Evolutionary conservation across 2,797 vertebrate genomes (phyloP).

Genomic region (Lacerta bilineata): DNA sequence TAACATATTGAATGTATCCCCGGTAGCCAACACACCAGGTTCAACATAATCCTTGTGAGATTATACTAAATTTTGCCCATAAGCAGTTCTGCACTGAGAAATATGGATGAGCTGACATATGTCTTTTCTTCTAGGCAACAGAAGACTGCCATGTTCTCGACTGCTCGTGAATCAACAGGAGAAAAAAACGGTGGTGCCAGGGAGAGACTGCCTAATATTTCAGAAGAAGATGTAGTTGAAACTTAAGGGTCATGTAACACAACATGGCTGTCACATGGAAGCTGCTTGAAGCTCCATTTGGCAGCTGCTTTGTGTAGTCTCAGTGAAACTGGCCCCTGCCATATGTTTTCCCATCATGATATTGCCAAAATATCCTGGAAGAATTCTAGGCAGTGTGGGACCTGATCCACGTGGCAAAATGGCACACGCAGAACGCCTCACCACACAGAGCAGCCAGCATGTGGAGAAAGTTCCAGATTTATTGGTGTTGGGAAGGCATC

Average conservation of each 20-base stretch:
- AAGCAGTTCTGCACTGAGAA: not conserved
- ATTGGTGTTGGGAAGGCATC: too few relatives aligned
- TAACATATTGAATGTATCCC: conserved; percentile 55
- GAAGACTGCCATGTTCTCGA: conserved; percentile 11
- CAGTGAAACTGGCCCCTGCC: not conserved
- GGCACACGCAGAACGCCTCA: not conserved
- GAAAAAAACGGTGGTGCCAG: not conserved
- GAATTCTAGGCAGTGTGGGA: not conserved
- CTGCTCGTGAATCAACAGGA: not conserved
- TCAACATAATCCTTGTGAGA: conserved; percentile 21
- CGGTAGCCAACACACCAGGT: not conserved
- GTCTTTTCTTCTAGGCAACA: conserved; percentile 16
- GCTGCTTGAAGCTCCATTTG: not conserved
- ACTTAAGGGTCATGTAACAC: not conserved
- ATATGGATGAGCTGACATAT: conserved; percentile 12
- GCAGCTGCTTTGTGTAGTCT: not conserved
- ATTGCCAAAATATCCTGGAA: not conserved
- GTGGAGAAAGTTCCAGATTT: not conserved
- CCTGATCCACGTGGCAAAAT: not conserved
- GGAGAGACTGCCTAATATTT: not conserved
- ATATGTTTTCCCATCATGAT: not conserved
- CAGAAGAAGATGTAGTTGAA: too few relatives aligned
- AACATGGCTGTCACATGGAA: not conserved
- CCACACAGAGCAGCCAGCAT: not conserved
- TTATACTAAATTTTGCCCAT: conserved; percentile 13